Base-by-base conservation (phyloP, 92 coral and sea anemone species). In the Zoanthus solanderi region DNA sequence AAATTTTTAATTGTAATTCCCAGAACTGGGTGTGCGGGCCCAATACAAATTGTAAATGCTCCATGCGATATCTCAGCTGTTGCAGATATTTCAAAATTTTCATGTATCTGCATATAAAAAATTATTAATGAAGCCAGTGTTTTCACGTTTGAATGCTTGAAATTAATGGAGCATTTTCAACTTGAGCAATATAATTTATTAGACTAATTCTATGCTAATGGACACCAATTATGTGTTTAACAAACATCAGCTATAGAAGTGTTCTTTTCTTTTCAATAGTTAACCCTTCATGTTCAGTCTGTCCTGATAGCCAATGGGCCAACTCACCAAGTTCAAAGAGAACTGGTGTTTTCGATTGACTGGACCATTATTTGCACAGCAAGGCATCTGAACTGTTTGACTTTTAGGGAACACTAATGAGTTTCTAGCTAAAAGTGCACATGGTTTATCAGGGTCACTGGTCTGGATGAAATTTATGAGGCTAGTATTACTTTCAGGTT, bases 251-350 rank as follows among this genome's bases (percentile, higher is more conserved):
- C 13, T 16, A 54, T 73, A 46, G 87, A 72, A 6, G 87, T 53
- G 1, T 83, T n/a, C 88, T 88, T 32, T 48, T n/a, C 31, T 78
- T 87, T 11, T 76, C 75, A 1, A 83, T 56, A 50, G 32, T 67
- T 14, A 78, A 56, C 15, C 53, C 76, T 23, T 87, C 90, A 48
- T 87, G 90, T 13, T 48, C 30, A 15, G 48, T 66, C 76, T 78
- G 76, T 7, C 90, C 90, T 3, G 79, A 6, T 47, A 86, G 86
- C 79, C 54, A 78, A 5, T 79, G 79, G 17, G 90, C 63, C 31
- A 28, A 69, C n/a, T 84, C 69, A 71, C 79, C 81, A 12, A 86
- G 90, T 28, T 79, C 90, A 37, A 78, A 87, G 52, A 78, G 81
- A 37, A 87, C 86, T 72, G 90, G 74, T 8, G 48, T 71, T 42